A percentile compares a stretch with the other conserved stretches of the same genome.
Conservation (phyloP, 2,888 invertebrate species). For the Buathra laborator region DNA sequence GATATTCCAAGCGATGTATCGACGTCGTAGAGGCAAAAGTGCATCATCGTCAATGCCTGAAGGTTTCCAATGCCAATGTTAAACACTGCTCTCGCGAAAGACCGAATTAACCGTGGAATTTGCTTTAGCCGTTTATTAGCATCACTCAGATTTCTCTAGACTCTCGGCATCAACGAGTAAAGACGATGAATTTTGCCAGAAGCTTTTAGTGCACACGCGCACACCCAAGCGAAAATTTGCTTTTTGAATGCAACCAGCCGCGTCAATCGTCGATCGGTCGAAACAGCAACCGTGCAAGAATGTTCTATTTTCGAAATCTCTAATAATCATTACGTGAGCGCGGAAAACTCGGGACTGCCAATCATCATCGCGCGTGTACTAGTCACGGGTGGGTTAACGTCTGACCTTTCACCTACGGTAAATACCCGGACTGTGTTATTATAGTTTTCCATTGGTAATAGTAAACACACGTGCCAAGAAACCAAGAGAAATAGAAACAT, state of each 20-base stretch:
- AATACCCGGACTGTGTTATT: no score
- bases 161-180: conserved; percentile 1
- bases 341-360: conserved; percentile 11
- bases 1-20: neutral
- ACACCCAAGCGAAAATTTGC: conserved; percentile 37
- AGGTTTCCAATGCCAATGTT: conserved; percentile 78
- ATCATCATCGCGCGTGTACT: neutral
- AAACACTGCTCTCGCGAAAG: conserved; percentile 69
- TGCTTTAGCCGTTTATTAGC: conserved; percentile 4
- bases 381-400: conserved; percentile 30
- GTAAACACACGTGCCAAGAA: conserved; percentile 45
- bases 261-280: conserved; percentile 48
- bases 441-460: neutral
- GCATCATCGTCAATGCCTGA: conserved; percentile 18
- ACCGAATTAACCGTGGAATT: conserved; percentile 74
- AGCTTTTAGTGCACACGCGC: conserved; percentile 57
- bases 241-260: conserved; percentile 31
- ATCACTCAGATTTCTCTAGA: conserved; percentile 24
- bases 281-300: conserved; percentile 15
- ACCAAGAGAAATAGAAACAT: conserved; percentile 13
- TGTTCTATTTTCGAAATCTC: conserved; percentile 51
- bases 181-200: conserved; percentile 67
- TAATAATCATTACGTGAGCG: conserved; percentile 38
- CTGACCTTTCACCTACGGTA: conserved; percentile 45
- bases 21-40: neutral